Conservation (phyloP, 2,888 invertebrate genomes). For the Galerucella calmariensis region DNA sequence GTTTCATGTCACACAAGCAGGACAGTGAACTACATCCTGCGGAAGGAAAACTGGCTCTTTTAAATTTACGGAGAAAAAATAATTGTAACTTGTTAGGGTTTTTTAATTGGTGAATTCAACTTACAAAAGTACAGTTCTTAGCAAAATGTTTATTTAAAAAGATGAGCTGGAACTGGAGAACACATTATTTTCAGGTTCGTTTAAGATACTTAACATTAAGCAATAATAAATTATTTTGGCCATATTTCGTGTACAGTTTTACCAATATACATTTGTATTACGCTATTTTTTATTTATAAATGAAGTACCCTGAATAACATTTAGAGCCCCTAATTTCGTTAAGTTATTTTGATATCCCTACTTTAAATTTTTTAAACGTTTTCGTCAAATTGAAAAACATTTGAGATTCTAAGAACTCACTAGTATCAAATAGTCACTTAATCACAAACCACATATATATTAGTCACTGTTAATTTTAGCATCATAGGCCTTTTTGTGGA, state of each 20-base stretch:
- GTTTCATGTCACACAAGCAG: no score
- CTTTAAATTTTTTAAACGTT: neutral
- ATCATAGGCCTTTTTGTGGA: slow-evolving; percentile 61
- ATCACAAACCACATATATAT: slow-evolving; percentile 37
- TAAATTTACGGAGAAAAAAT: no score
- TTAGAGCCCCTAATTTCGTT: neutral
- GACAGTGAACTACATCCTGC: no score
- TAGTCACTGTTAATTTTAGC: slow-evolving; percentile 43
- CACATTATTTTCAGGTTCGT: neutral
- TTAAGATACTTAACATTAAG: neutral
- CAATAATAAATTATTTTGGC: neutral
- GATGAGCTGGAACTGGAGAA: slow-evolving; percentile 2
- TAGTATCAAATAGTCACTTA: slow-evolving; percentile 33
- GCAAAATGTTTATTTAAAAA: neutral
- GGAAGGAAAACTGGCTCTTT: no score
- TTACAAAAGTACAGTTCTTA: no score
- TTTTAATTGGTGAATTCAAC: no score
- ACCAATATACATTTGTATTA: neutral
- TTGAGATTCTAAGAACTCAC: slow-evolving; percentile 33
- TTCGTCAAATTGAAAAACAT: slow-evolving; percentile 19
- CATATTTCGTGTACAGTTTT: neutral
- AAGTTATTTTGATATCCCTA: slow-evolving; percentile 28
- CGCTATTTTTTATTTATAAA: slow-evolving; percentile 6
- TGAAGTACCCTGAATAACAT: slow-evolving; percentile 9
- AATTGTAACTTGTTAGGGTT: no score